Evolutionary conservation across 2,797 vertebrate genomes (phyloP).

Genomic region (Tachyglossus aculeatus): DNA sequence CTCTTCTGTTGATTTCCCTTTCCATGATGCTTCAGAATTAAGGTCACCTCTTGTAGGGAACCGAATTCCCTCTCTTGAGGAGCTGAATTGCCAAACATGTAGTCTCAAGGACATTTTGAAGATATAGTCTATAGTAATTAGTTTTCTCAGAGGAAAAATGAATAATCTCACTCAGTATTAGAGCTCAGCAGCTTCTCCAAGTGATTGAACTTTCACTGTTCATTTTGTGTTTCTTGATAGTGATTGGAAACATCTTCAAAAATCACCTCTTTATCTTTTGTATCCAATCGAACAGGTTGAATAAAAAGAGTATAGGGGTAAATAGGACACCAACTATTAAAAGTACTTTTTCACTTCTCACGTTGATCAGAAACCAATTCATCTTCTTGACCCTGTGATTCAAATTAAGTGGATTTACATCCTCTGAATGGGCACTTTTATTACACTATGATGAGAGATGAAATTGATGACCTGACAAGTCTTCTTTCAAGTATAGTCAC

Average conservation of each 20-base stretch:
- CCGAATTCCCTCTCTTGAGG: constrained; percentile 8
- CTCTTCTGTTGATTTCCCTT: not conserved
- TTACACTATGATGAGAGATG: not conserved
- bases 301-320: constrained; percentile 38
- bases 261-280: constrained; percentile 42
- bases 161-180: constrained; percentile 33
- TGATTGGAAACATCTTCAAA: constrained; percentile 37
- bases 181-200: constrained; percentile 10
- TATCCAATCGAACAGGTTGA: constrained; percentile 28
- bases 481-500: too few species aligned
- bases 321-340: constrained; percentile 35
- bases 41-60: not conserved
- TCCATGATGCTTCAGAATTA: not conserved
- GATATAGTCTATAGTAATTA: constrained; percentile 24
- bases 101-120: constrained; percentile 26
- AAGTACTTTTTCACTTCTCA: constrained; percentile 43
- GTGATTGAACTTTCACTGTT: constrained; percentile 32
- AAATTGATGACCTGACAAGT: too few species aligned
- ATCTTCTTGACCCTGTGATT: constrained; percentile 45
- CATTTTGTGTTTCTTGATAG: constrained; percentile 37
- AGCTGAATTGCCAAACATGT: not conserved
- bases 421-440: not conserved
- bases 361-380: constrained; percentile 41
- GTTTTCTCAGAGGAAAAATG: constrained; percentile 30
- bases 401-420: not conserved